phyloP scores from a whole-genome alignment of 2,797 vertebrate genomes.

The Sparus aurata region DNA sequence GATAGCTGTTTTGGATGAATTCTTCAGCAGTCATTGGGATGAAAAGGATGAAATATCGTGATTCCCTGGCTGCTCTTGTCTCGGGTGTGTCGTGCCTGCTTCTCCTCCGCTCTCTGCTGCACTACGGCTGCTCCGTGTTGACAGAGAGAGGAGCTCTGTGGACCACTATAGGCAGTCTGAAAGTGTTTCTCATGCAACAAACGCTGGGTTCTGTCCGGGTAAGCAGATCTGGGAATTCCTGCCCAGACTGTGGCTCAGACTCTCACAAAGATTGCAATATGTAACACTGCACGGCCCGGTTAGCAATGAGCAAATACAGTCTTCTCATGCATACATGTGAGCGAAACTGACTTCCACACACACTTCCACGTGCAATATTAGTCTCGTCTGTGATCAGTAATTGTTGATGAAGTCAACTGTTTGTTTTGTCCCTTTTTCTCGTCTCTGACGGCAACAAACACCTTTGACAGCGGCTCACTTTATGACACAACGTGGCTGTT shows the following conservation, averaged over 20 bases:
- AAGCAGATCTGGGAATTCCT: conserved; percentile 63
- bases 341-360: conserved; percentile 1
- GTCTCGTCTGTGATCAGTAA: not conserved
- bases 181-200: conserved; percentile 56
- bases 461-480: conserved; percentile 55
- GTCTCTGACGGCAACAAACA: conserved; percentile 33
- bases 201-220: conserved; percentile 42
- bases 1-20: conserved; percentile 54
- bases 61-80: conserved; percentile 36
- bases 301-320: conserved; percentile 7
- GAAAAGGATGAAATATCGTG: conserved; percentile 39
- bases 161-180: conserved; percentile 50
- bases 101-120: conserved; percentile 49
- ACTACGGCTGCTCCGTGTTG: conserved; percentile 58
- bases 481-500: conserved; percentile 66
- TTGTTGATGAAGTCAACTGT: conserved; percentile 1
- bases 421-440: not conserved
- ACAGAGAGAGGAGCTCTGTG: conserved; percentile 44
- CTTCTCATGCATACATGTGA: not conserved
- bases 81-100: conserved; percentile 34
- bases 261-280: conserved; percentile 43
- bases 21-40: conserved; percentile 27
- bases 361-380: not conserved
- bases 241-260: conserved; percentile 23
- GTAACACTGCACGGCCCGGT: conserved; percentile 18